A percentile compares a stretch with the other conserved stretches of the same genome.
These are phyloP conservation scores for Drosophila varians DNA, from an alignment of 1,140 invertebrate species.

Conservation along the genomic window DNA sequence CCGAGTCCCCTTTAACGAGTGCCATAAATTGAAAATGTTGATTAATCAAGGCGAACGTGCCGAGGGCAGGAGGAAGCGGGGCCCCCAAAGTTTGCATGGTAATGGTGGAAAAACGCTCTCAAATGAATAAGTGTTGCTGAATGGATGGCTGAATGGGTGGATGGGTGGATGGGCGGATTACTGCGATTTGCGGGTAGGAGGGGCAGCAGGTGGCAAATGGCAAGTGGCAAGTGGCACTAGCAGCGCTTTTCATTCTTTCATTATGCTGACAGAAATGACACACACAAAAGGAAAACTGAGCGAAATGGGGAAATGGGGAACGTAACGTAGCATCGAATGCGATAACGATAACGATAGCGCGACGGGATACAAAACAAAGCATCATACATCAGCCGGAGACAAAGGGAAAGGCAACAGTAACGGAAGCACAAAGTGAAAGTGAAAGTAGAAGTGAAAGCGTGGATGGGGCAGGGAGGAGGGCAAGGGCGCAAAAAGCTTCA, in stretches of 20 bases:
- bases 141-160: constrained; percentile 16
- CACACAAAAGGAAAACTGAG: constrained; percentile 29
- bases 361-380: constrained; percentile 41
- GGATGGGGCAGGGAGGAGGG: neutral
- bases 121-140: constrained; percentile 55
- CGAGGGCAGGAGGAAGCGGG: constrained; percentile 1
- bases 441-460: neutral
- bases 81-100: constrained; percentile 27
- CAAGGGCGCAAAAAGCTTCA: constrained; percentile 29
- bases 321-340: constrained; percentile 61
- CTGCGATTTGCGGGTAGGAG: neutral
- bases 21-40: constrained; percentile 79
- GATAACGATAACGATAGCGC: constrained; percentile 66
- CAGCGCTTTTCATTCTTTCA: constrained; percentile 43
- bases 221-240: constrained; percentile 37
- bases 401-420: constrained; percentile 12
- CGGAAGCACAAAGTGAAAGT: neutral
- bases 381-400: constrained; percentile 49
- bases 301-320: constrained; percentile 7
- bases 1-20: constrained; percentile 27
- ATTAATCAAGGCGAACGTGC: constrained; percentile 71
- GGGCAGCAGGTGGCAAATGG: constrained; percentile 34
- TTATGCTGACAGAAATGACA: constrained; percentile 70
- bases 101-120: constrained; percentile 49
- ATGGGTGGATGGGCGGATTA: neutral